A percentile compares a stretch with the other conserved stretches of the same genome.
Conservation (phyloP, 2,113 vertebrate genomes). For the Macrotus californicus region DNA sequence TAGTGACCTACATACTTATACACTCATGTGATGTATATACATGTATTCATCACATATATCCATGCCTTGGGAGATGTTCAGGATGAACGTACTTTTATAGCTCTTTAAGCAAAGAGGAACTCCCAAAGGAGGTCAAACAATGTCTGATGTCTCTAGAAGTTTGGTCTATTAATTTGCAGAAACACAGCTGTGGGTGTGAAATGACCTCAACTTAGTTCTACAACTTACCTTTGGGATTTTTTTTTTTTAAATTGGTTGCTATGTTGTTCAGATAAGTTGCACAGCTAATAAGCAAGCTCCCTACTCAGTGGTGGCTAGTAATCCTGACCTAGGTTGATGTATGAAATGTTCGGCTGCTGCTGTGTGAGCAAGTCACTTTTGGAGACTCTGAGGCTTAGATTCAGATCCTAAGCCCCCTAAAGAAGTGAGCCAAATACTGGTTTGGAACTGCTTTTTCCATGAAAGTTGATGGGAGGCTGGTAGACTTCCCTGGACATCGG, state of each 20-base stretch:
- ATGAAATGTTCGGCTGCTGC: neutral
- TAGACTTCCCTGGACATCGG: neutral
- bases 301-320: neutral
- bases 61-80: neutral
- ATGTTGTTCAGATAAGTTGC: neutral
- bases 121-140: neutral
- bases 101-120: neutral
- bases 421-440: neutral
- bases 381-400: neutral
- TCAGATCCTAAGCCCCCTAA: neutral
- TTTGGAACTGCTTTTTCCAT: neutral
- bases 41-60: neutral
- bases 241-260: neutral
- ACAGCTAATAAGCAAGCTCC: neutral
- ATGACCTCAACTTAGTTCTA: neutral
- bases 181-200: neutral
- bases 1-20: neutral
- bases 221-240: neutral
- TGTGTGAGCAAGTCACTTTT: neutral
- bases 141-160: neutral
- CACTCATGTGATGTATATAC: neutral
- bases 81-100: neutral
- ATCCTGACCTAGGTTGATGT: neutral
- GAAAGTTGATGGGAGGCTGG: neutral
- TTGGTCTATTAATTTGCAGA: neutral